Percentiles rank a stretch among this genome's conserved stretches.
Conservation (phyloP, 1,140 invertebrate genomes). For the Dinoponera quadriceps region DNA sequence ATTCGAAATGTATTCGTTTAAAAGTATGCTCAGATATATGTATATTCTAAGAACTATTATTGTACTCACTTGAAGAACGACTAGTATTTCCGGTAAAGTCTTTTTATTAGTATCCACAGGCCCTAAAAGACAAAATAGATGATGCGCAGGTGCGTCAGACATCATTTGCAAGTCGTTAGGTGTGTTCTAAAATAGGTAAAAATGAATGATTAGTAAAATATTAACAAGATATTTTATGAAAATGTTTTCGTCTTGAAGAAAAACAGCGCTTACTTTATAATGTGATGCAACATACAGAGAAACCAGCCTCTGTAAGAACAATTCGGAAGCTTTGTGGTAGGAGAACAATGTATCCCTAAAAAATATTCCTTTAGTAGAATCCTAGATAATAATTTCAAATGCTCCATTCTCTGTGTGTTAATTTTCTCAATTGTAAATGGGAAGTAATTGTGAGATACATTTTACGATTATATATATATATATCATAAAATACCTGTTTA, state of each 20-base stretch:
- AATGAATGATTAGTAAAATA: background rate
- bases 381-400: too few species aligned
- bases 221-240: background rate
- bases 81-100: constrained; percentile 95
- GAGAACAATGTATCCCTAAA: constrained; percentile 97
- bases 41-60: background rate
- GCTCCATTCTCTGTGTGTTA: constrained; percentile 4
- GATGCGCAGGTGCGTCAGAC: constrained; percentile 99
- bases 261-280: constrained; percentile 91
- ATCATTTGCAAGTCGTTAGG: constrained; percentile 99
- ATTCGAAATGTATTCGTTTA: background rate
- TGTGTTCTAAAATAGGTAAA: constrained; percentile 90
- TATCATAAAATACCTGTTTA: constrained; percentile 87
- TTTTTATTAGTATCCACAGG: constrained; percentile 91
- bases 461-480: constrained; percentile 32
- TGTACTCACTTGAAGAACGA: constrained; percentile 92
- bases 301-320: constrained; percentile 96
- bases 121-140: constrained; percentile 97
- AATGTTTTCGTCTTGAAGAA: constrained; percentile 8
- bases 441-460: constrained; percentile 12
- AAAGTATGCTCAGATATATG: too few species aligned
- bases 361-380: constrained; percentile 34
- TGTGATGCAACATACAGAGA: constrained; percentile 98
- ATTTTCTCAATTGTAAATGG: constrained; percentile 6
- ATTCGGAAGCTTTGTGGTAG: constrained; percentile 98